These are phyloP conservation scores for Crax fasciolata DNA, from an alignment of 2,797 vertebrate genomes.

Conservation along the genomic window DNA sequence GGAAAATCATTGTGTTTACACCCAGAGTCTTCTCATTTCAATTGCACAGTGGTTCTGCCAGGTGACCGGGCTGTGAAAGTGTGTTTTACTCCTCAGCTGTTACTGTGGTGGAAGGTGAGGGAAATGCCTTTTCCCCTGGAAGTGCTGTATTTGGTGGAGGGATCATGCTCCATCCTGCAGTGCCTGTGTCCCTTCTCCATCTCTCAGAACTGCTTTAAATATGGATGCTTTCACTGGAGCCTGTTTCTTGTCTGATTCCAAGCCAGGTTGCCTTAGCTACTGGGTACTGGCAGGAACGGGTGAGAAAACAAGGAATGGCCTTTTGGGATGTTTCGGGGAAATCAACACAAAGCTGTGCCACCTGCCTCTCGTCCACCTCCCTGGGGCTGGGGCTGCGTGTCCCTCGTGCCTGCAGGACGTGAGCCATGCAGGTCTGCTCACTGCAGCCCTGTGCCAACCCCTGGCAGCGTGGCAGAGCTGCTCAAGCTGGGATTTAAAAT, in stretches of 20 bases:
- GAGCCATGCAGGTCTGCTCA: too few species aligned
- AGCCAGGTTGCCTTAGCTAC: constrained; percentile 28
- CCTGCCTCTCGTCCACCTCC: not conserved
- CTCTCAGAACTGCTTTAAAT: not conserved
- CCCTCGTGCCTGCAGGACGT: not conserved
- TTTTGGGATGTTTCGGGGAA: not conserved
- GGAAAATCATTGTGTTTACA: not conserved
- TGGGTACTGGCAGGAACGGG: not conserved
- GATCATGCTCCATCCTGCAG: not conserved
- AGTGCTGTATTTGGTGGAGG: not conserved
- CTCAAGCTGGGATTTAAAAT: not conserved
- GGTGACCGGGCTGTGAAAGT: not conserved
- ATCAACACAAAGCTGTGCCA: not conserved
- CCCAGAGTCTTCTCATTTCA: not conserved
- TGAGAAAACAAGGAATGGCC: not conserved
- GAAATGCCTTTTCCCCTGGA: too few species aligned
- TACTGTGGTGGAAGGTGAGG: not conserved
- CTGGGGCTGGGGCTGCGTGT: not conserved
- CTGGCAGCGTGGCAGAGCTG: not conserved
- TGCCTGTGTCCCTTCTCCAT: not conserved
- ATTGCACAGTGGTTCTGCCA: not conserved
- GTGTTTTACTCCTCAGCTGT: not conserved
- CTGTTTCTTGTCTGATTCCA: not conserved
- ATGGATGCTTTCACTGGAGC: not conserved
- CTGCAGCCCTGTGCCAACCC: not conserved